phyloP scores from a whole-genome alignment of 2,888 invertebrate genomes.

The Caenorhabditis doughertyi region DNA sequence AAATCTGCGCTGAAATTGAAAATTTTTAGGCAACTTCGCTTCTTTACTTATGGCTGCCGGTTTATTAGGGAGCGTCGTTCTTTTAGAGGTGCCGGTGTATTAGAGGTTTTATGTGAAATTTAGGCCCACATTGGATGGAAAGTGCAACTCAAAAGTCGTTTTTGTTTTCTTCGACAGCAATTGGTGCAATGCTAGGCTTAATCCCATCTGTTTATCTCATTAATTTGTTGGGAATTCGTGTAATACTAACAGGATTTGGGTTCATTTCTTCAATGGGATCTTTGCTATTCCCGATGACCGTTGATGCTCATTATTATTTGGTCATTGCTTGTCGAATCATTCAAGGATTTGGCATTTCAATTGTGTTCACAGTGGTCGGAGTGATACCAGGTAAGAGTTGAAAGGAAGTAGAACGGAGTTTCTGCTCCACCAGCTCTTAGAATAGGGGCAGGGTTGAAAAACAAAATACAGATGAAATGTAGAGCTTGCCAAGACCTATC shows the following conservation, averaged over 20 bases:
- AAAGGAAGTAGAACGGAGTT: no score
- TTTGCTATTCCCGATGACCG: conserved; percentile 36
- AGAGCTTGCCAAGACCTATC: no score
- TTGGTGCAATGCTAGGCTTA: conserved; percentile 41
- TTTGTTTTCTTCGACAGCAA: conserved; percentile 39
- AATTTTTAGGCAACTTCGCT: no score
- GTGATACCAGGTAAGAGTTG: no score
- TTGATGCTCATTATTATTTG: not conserved
- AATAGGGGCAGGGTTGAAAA: no score
- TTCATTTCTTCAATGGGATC: conserved; percentile 16
- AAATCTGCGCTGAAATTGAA: no score
- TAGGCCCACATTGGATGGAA: conserved; percentile 41
- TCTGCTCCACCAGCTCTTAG: no score
- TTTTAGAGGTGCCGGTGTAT: not conserved
- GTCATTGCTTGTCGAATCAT: conserved; percentile 17
- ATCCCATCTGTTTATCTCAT: conserved; percentile 30
- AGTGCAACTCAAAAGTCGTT: conserved; percentile 25
- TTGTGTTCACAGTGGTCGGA: conserved; percentile 19
- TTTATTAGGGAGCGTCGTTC: no score
- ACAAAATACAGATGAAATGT: no score
- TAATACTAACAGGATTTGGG: conserved; percentile 24
- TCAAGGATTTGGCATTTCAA: conserved; percentile 32
- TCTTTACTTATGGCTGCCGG: no score
- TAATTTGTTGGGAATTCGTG: conserved; percentile 16
- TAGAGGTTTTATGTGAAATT: not conserved